A percentile compares a stretch with the other conserved stretches of the same genome.
These are phyloP conservation scores for Archilochus colubris DNA, from an alignment of 2,113 vertebrate species.

Conservation along the genomic window DNA sequence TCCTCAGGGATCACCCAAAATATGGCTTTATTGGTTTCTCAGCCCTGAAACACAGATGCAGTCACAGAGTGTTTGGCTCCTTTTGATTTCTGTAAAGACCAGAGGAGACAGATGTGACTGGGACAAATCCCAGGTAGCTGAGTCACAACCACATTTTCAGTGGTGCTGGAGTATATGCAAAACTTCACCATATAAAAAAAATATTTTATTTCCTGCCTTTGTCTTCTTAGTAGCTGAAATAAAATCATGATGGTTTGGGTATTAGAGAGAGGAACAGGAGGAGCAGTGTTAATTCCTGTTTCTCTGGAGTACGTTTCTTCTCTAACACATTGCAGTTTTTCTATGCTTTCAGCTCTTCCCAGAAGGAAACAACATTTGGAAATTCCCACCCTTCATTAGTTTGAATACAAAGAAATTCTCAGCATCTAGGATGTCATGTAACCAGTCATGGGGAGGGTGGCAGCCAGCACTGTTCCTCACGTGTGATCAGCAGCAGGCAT, in stretches of 20 bases:
- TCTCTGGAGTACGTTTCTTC: background rate
- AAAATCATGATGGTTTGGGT: background rate
- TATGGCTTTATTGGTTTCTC: background rate
- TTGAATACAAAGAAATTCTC: constrained; percentile 7
- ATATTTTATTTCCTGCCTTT: constrained; percentile 46
- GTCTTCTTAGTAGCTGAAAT: constrained; percentile 9
- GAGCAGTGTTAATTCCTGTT: constrained; percentile 29
- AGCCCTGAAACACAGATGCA: background rate
- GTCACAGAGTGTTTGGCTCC: background rate
- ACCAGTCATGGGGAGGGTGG: background rate
- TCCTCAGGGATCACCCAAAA: background rate
- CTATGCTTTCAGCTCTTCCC: background rate
- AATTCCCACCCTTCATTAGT: constrained; percentile 9
- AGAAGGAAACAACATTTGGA: constrained; percentile 33
- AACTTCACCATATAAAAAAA: background rate
- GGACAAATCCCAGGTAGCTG: background rate
- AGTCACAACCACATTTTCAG: background rate
- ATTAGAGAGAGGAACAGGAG: constrained; percentile 4
- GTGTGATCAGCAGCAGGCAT: background rate
- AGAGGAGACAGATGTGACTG: background rate
- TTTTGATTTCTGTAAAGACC: background rate
- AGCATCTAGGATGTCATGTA: background rate
- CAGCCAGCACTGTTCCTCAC: background rate
- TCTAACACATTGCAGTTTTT: background rate
- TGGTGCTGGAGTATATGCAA: background rate